Base-by-base conservation (phyloP, 2,888 invertebrate species). In the Drosophila paramelanica region DNA sequence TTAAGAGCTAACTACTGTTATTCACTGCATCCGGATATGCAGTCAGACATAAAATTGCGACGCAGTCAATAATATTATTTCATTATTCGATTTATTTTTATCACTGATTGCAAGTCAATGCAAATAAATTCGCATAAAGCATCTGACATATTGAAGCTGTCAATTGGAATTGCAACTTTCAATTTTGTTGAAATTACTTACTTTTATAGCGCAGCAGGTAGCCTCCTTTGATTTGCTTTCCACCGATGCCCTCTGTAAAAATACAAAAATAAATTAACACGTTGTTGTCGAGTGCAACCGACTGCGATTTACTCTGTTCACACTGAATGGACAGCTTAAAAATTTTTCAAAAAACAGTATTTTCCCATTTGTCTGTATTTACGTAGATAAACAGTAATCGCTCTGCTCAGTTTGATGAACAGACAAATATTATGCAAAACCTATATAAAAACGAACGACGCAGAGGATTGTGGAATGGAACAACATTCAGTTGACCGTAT, bases 171-270 rank as follows among this genome's bases (percentile, higher is more conserved):
- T 56, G 49, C 11, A 10, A 33, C 25, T 56, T 56, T 39, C 31
- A 46, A 38, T 47, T 59, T 46, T 47, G 60, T 33, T 11, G 31
- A 11, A 39, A 14, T 5, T 83, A 95, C 96, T 95, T 93, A 96
- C 96, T 94, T 94, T 95, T 95, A 91, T 96, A 96, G 73, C 96
- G 94, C 58, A 96, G 93, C 92, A 96, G 94, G 91, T 96, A 96
- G 47, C 96, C 96, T 65, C 95, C 95, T 92, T 96, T 96, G 85
- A 96, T 94, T 92, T 95, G 96, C 90, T 95, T 95, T 64, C 94
- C 94, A 76, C 93, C 93, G 82, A 94, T 93, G 91, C 94, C 94
- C 94, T 93, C 41, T 62, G 13, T 36, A 13, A 79, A 13, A 31
- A n/a, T 61, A 5, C 45, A 27, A 27, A 17, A 17, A 0, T 11